Evolutionary conservation across 2,888 invertebrate genomes (phyloP).

Genomic region (Drosophila demipolita): DNA sequence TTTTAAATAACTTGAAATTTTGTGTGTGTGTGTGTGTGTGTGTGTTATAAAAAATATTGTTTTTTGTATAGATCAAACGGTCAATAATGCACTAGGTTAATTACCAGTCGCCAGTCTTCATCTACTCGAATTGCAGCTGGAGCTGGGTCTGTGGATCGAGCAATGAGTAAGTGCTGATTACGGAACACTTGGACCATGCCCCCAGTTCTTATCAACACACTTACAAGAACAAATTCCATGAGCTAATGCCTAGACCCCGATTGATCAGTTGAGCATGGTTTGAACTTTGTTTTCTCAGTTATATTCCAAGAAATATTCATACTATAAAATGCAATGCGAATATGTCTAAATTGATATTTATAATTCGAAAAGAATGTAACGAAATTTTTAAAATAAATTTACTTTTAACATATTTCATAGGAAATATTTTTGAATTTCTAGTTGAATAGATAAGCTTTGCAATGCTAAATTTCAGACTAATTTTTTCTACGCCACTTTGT

Average conservation of each 20-base stretch:
- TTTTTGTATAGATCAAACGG: conserved; percentile 49
- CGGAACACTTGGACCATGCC: conserved; percentile 36
- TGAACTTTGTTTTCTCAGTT: neutral
- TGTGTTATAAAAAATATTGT: conserved; percentile 22
- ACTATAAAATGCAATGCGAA: neutral
- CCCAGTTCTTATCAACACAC: conserved; percentile 47
- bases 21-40: conserved; percentile 37
- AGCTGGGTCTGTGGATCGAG: conserved; percentile 1
- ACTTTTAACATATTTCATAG: neutral
- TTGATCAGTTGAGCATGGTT: neutral
- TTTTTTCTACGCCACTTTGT: neutral
- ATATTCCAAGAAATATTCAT: neutral
- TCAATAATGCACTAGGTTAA: conserved; percentile 78
- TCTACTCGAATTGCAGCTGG: conserved; percentile 16
- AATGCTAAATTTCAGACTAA: neutral
- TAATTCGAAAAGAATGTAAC: neutral
- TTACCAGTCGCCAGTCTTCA: conserved; percentile 71
- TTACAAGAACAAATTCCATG: conserved; percentile 9
- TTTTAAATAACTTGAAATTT: conserved; percentile 63
- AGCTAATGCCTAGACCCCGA: conserved; percentile 2
- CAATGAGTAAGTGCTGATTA: conserved; percentile 49
- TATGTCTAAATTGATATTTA: neutral
- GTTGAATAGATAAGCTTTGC: neutral
- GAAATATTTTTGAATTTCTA: too few relatives aligned
- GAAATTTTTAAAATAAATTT: neutral